These are phyloP conservation scores for Pseudolycoriella hygida DNA, from an alignment of 2,888 invertebrate genomes.

Conservation along the genomic window DNA sequence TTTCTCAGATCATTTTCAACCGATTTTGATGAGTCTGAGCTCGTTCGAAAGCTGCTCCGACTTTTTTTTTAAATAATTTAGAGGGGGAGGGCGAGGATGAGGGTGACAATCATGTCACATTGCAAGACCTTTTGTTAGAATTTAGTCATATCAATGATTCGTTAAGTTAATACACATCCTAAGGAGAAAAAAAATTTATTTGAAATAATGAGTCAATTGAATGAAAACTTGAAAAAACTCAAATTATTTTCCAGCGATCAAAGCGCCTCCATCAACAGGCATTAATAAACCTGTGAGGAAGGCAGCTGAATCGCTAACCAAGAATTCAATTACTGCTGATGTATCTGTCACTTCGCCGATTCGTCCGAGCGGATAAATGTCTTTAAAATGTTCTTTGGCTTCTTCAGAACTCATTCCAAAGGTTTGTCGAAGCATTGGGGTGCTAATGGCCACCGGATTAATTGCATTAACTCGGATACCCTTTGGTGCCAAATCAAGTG, in stretches of 20 bases:
- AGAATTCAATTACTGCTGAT: slow-evolving; percentile 74
- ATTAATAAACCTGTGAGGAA: slow-evolving; percentile 81
- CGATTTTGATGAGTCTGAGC: too few species aligned
- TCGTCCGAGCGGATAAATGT: slow-evolving; percentile 83
- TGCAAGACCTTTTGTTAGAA: too few species aligned
- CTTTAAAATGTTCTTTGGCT: slow-evolving; percentile 49
- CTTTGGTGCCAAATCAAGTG: slow-evolving; percentile 67
- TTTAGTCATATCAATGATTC: too few species aligned
- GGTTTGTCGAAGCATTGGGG: slow-evolving; percentile 65
- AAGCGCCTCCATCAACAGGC: slow-evolving; percentile 76
- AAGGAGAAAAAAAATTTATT: too few species aligned
- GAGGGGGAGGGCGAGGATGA: too few species aligned
- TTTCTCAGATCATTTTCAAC: too few species aligned
- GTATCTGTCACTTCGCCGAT: slow-evolving; percentile 73
- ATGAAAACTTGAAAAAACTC: too few species aligned
- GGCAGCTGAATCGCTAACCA: slow-evolving; percentile 73
- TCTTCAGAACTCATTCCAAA: slow-evolving; percentile 48
- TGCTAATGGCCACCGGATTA: slow-evolving; percentile 83
- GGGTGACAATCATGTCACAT: too few species aligned
- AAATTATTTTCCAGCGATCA: slow-evolving; percentile 2
- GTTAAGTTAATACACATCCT: too few species aligned
- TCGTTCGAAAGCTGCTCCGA: too few species aligned
- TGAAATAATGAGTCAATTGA: too few species aligned
- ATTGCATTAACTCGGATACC: slow-evolving; percentile 81
- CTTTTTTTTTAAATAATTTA: too few species aligned